Conservation (phyloP, 1,140 invertebrate genomes). For the Chelonus insularis region DNA sequence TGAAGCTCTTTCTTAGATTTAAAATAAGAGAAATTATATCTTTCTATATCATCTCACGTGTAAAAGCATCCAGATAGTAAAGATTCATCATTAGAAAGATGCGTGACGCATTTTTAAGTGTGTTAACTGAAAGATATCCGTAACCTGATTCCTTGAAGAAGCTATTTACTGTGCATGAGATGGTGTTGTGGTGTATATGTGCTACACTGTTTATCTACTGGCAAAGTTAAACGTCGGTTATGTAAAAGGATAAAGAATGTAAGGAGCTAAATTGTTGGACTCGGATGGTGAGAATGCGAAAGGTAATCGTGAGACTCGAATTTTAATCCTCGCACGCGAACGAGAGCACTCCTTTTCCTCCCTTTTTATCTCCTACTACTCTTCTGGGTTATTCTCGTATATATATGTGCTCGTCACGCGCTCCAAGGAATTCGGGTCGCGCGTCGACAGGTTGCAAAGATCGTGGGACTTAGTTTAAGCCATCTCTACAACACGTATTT, state of each 20-base stretch:
- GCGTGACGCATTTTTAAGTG: no score
- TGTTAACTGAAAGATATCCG: no score
- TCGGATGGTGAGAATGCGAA: conserved; percentile 41
- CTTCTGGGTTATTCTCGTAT: conserved; percentile 21
- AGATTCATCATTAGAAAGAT: no score
- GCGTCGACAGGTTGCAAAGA: conserved; percentile 23
- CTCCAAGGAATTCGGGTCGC: conserved; percentile 46
- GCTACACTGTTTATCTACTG: no score
- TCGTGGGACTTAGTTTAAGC: not conserved
- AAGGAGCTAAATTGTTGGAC: conserved; percentile 30
- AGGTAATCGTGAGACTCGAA: conserved; percentile 50
- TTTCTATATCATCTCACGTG: not conserved
- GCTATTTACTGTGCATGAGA: no score
- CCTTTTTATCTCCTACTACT: not conserved
- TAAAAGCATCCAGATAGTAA: not conserved
- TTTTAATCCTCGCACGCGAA: conserved; percentile 52
- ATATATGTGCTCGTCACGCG: conserved; percentile 46
- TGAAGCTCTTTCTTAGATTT: conserved; percentile 5
- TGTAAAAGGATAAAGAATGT: conserved; percentile 39
- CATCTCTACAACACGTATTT: not conserved
- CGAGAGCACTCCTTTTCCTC: conserved; percentile 34
- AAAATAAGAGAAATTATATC: conserved; percentile 22
- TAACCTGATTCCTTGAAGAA: no score
- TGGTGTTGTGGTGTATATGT: no score
- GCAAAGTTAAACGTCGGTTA: conserved; percentile 32